phyloP scores from a whole-genome alignment of 2,888 invertebrate species.

The Epinotia bilunana region DNA sequence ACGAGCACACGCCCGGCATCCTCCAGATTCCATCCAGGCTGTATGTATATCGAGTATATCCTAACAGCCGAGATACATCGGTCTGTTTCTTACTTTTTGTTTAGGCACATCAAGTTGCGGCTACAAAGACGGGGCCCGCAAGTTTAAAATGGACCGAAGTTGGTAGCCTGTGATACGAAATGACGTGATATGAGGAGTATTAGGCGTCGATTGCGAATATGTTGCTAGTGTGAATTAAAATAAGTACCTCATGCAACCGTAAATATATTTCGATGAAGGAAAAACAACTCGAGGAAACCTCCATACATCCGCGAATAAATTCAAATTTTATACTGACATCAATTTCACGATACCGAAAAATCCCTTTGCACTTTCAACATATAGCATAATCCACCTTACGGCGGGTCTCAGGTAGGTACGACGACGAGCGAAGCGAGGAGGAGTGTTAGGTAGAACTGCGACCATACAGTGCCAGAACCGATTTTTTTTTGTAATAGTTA shows the following conservation, averaged over 20 bases:
- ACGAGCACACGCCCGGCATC: conserved; percentile 65
- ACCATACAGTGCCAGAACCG: no score
- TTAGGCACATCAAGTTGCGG: conserved; percentile 51
- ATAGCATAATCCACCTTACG: no score
- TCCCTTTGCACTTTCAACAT: no score
- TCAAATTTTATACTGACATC: no score
- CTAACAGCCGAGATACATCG: conserved; percentile 57
- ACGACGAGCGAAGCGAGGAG: no score
- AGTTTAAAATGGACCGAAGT: conserved; percentile 28
- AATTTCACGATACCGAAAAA: no score
- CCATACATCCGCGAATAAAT: no score
- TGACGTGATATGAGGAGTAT: not conserved
- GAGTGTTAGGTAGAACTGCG: no score
- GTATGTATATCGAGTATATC: conserved; percentile 62
- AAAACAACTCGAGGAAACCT: no score
- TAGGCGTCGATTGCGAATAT: not conserved
- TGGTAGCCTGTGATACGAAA: not conserved
- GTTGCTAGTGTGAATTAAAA: not conserved
- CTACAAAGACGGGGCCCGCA: conserved; percentile 22
- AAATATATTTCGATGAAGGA: not conserved
- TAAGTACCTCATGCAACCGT: not conserved
- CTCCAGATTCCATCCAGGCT: conserved; percentile 67
- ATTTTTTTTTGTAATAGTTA: no score
- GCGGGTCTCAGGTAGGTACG: no score
- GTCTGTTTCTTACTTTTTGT: conserved; percentile 55